Evolutionary conservation across 2,113 vertebrate species (phyloP).

Genomic region (Perognathus longimembris): DNA sequence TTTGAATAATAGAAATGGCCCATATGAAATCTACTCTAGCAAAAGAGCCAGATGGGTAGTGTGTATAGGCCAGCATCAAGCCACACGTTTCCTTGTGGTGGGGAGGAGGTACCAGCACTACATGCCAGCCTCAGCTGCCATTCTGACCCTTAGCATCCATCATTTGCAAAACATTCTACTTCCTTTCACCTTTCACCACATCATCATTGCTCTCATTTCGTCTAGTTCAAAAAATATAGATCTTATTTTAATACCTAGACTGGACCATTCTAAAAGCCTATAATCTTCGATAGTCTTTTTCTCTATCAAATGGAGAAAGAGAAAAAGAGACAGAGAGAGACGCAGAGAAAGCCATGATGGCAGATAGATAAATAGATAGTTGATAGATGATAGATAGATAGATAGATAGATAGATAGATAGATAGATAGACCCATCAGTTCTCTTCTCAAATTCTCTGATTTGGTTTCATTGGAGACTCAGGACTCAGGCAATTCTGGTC

Average conservation of each 20-base stretch:
- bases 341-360: not conserved
- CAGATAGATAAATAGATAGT: not conserved
- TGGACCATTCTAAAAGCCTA: not conserved
- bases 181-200: not conserved
- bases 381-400: not conserved
- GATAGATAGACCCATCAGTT: not conserved
- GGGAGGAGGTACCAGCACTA: not conserved
- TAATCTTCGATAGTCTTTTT: not conserved
- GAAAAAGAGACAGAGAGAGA: rapidly evolving
- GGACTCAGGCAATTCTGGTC: not conserved
- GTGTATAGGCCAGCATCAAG: not conserved
- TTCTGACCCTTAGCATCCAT: not conserved
- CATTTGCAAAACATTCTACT: not conserved
- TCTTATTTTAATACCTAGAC: not conserved
- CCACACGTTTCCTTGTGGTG: too few species aligned
- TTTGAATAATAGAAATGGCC: not conserved
- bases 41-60: not conserved
- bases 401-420: not conserved
- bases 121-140: not conserved
- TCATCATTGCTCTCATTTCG: not conserved
- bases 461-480: not conserved
- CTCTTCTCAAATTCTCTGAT: not conserved
- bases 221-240: not conserved
- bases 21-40: not conserved
- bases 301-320: too few species aligned